Conservation (phyloP, 92 coral and sea anemone species). For the Galaxea fascicularis region DNA sequence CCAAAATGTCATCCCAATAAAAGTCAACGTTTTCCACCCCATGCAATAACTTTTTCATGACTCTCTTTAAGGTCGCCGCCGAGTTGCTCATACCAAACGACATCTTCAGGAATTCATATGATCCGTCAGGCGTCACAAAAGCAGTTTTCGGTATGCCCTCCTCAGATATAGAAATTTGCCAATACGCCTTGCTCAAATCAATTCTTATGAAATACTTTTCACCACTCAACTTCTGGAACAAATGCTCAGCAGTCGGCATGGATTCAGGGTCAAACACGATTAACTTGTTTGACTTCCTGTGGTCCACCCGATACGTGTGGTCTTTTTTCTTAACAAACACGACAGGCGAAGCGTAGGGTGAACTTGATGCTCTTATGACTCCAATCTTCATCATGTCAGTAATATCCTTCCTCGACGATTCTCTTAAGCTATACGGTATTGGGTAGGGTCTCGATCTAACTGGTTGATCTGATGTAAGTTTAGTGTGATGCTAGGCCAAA, state of each 20-base stretch:
- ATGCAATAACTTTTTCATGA: conserved; percentile 44
- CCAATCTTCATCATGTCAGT: too few relatives aligned
- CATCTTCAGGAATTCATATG: conserved; percentile 46
- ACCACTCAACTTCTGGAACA: too few relatives aligned
- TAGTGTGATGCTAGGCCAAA: conserved; percentile 18
- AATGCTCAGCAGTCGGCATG: conserved; percentile 51
- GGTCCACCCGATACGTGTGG: conserved; percentile 59
- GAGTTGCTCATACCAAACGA: conserved; percentile 41
- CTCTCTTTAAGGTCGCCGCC: conserved; percentile 29
- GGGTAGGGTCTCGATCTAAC: conserved; percentile 60
- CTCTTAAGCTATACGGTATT: too few relatives aligned
- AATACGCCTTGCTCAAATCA: conserved; percentile 65
- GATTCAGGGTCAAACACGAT: conserved; percentile 68
- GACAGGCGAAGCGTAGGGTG: too few relatives aligned
- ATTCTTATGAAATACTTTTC: conserved; percentile 53
- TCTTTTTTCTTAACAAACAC: too few relatives aligned
- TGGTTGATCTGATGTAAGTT: conserved; percentile 41
- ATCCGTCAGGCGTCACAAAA: conserved; percentile 28
- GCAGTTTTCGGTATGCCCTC: conserved; percentile 42
- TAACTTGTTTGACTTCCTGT: conserved; percentile 51
- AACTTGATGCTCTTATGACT: too few relatives aligned
- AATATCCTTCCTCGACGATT: too few relatives aligned
- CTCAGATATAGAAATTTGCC: conserved; percentile 51
- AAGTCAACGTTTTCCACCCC: too few relatives aligned
- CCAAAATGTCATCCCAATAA: too few relatives aligned